Conservation (phyloP, 2,797 vertebrate genomes). For the Diplodus sargus region DNA sequence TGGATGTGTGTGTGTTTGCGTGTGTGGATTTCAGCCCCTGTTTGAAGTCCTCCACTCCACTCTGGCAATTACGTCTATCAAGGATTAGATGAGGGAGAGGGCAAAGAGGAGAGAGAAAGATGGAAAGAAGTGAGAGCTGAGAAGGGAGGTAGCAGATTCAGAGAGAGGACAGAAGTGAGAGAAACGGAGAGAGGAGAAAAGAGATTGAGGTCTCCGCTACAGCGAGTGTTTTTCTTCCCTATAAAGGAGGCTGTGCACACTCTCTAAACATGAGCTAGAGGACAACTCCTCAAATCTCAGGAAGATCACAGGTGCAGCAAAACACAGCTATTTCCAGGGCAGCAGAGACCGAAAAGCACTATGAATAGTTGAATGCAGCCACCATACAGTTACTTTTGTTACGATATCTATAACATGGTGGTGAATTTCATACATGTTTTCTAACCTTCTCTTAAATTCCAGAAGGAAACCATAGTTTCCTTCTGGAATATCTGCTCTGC, state of each 20-base stretch:
- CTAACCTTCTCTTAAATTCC: not conserved
- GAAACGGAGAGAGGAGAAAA: slow-evolving; percentile 45
- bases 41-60: slow-evolving; percentile 84
- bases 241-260: slow-evolving; percentile 36
- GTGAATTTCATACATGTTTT: slow-evolving; percentile 25
- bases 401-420: slow-evolving; percentile 1
- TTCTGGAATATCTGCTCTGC: not conserved
- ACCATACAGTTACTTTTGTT: slow-evolving; percentile 14
- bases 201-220: slow-evolving; percentile 64
- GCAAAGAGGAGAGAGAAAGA: slow-evolving; percentile 66
- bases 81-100: slow-evolving; percentile 83
- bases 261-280: slow-evolving; percentile 52
- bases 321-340: slow-evolving; percentile 39
- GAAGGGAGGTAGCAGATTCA: slow-evolving; percentile 57
- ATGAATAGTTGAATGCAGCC: slow-evolving; percentile 28
- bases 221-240: slow-evolving; percentile 49
- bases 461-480: slow-evolving; percentile 1
- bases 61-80: slow-evolving; percentile 86
- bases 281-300: slow-evolving; percentile 49
- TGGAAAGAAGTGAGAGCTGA: slow-evolving; percentile 56
- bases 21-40: slow-evolving; percentile 76
- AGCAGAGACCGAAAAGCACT: slow-evolving; percentile 32
- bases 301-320: slow-evolving; percentile 44
- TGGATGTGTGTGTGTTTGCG: slow-evolving; percentile 52
- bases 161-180: slow-evolving; percentile 50